A percentile compares a stretch with the other conserved stretches of the same genome.
Conservation (phyloP, 2,888 invertebrate species). For the Antheraea yamamai region DNA sequence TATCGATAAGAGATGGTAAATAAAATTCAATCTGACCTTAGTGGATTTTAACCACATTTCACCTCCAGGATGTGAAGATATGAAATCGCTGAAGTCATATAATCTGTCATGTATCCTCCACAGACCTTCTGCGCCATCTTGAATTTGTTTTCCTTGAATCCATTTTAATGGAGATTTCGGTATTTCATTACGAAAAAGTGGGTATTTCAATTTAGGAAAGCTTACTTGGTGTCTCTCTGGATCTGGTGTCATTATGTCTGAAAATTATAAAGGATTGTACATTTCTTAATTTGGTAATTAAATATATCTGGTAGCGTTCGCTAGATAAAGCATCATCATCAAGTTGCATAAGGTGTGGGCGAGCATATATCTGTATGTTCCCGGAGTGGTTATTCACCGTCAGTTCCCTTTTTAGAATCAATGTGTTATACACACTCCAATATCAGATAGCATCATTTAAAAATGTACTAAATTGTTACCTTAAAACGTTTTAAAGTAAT, state of each 20-base stretch:
- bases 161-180: conserved; percentile 79
- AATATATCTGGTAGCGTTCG: background rate
- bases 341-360: background rate
- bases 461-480: background rate
- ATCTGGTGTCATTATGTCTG: conserved; percentile 52
- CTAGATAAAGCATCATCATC: background rate
- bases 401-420: no score
- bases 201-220: conserved; percentile 78
- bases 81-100: conserved; percentile 93
- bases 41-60: conserved; percentile 87
- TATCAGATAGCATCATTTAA: background rate
- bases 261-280: background rate
- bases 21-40: conserved; percentile 71
- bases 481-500: background rate
- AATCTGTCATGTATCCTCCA: conserved; percentile 90
- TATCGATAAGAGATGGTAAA: background rate
- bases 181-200: conserved; percentile 64
- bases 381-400: background rate
- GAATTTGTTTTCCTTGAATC: conserved; percentile 84
- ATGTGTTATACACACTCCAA: background rate
- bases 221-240: conserved; percentile 59
- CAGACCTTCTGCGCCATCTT: conserved; percentile 88
- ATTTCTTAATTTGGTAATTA: no score
- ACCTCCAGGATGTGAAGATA: conserved; percentile 93
- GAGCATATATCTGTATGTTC: background rate